Evolutionary conservation across 64 coral and sea anemone genomes (phyloP), one percentile per base, ranked within the genome.

Genomic region (Astreopora myriophthalma): DNA sequence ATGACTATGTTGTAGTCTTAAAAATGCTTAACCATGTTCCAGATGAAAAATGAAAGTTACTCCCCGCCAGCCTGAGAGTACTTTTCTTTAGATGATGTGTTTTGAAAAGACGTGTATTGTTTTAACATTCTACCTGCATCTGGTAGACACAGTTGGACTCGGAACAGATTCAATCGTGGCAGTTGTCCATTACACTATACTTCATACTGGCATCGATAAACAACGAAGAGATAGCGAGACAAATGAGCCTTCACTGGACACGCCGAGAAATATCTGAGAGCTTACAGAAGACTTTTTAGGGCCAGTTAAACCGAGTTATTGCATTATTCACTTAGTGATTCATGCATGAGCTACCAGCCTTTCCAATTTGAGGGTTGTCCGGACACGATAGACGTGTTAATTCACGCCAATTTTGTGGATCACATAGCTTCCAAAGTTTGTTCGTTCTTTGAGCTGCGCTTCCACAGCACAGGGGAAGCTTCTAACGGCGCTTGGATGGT

Each of bases 311-410:
- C 76, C 58, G 35, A 27, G 69, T 37, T 80, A 70, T 13, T 32
- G 44, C 87, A 38, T 96, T 79, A 88, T 96, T 92, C 33, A 86
- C 92, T 96, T 96, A 96, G 60, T 34, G 75, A 32, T 73, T 91
- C 58, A 85, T 92, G 19, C 88, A 89, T 89, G 24, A 34, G 58
- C 29, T 33, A 33, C 48, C 69, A 74, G 77, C 73, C 26, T 67
- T 84, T 65, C 7, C 12, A 51, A 58, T 72, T 40, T 65, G 32
- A 72, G 40, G 32, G 84, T 30, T 38, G 61, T 26, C 85, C 10
- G 29, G 34, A 46, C 4, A 46, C 42, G 42, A 46, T 46, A 64
- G 30, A 74, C 77, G 39, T 74, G 69, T 72, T 55, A 94, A 68
- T 63, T 48, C 39, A 55, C 30, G 31, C 70, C 74, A 66, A 89